These are phyloP conservation scores for Galaxias olidus DNA, from an alignment of 2,797 vertebrate species.

Conservation along the genomic window DNA sequence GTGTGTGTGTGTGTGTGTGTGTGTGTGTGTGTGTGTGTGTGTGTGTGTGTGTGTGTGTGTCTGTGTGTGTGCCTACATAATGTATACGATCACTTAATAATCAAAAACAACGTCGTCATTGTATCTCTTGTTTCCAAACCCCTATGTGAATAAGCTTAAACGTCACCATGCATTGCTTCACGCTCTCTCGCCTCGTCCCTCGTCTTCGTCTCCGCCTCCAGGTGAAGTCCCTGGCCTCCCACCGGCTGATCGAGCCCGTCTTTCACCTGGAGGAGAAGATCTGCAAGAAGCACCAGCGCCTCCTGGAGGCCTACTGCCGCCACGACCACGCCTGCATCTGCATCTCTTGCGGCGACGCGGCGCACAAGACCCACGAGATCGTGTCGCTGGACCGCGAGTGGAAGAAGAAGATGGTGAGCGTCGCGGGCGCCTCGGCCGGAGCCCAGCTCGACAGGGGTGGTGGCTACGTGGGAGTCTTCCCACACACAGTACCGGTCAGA, in stretches of 20 bases:
- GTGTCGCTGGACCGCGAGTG: constrained; percentile 73
- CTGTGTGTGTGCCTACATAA: no score
- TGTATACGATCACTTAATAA: no score
- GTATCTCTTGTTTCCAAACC: no score
- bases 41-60: no score
- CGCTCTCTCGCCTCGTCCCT: not conserved
- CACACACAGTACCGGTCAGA: no score
- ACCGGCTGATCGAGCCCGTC: constrained; percentile 74
- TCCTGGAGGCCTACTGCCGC: constrained; percentile 77
- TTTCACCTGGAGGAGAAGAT: constrained; percentile 75
- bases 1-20: no score
- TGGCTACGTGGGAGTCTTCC: not conserved
- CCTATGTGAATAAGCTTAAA: no score
- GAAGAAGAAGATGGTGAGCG: constrained; percentile 76
- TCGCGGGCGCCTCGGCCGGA: no score
- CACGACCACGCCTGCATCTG: constrained; percentile 74
- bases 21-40: no score
- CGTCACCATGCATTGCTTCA: not conserved
- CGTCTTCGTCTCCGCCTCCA: constrained; percentile 7
- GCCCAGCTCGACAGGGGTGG: not conserved
- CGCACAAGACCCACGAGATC: constrained; percentile 72
- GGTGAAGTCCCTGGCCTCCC: constrained; percentile 64
- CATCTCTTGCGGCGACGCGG: constrained; percentile 60
- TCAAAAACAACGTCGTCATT: no score
- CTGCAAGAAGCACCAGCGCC: constrained; percentile 76